Evolutionary conservation across 1,140 invertebrate species (phyloP), one percentile per base, ranked within the genome.

Genomic region (Choristoneura fumiferana): DNA sequence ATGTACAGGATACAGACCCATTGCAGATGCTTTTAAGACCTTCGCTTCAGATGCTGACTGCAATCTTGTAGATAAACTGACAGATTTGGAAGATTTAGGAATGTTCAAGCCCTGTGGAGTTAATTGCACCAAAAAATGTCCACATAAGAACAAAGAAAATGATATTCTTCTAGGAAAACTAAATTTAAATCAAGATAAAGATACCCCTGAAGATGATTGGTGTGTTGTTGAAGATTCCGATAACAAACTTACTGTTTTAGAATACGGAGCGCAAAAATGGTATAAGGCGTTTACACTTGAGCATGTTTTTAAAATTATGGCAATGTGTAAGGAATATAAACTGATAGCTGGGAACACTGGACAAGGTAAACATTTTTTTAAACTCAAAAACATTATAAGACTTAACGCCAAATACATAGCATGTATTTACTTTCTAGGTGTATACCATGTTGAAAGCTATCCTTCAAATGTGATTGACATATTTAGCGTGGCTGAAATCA

Each of bases 1-100:
- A 45, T 97, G 96, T 78, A 97, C 96, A 0, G 96, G 96, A 0
- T 97, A 97, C 69, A 89, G 96, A 58, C 93, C 96, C 0, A 97
- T 97, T 71, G 87, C 96, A 35, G 95, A 96, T 63, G 92, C 95
- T 18, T 96, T 87, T 14, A 84, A 84, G 64, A 73, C 75, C 1
- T 76, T 84, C 38, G 76, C 78, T 0, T 67, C 58, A 13, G 71
- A 84, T 55, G 55, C 62, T n/a, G 68, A 73, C 13, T 17, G 71
- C 33, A 40, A 39, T 4, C 57, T 83, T 17, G 14, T 54, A 18
- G 64, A 70, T 0, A 84, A 89, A 59, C 80, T 92, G 49, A 72
- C 83, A 15, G 93, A 94, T 70, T 90, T 87, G n/a, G 81, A 87
- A 76, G 81, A 87, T 35, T 45, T 87, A 18, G 60, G 63, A 4